Evolutionary conservation across 2,797 vertebrate genomes (phyloP).

Genomic region (Lophura swinhoii): DNA sequence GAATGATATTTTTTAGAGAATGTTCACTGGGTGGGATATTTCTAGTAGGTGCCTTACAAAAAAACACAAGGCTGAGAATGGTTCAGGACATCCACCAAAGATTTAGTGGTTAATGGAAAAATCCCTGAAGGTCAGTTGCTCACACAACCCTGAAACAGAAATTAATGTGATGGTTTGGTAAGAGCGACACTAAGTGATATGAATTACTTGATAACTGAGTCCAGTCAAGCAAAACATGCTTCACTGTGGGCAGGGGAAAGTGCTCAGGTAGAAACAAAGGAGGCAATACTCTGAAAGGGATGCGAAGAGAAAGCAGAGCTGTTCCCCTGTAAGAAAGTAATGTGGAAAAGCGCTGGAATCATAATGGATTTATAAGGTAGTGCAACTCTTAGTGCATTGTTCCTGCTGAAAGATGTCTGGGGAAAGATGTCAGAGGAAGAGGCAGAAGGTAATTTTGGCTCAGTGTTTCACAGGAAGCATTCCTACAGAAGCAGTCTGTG

Average conservation of each 20-base stretch:
- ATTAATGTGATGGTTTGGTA: accelerated
- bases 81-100: background rate
- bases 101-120: background rate
- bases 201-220: background rate
- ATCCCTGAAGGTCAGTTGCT: background rate
- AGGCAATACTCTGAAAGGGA: background rate
- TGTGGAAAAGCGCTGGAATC: background rate
- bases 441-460: background rate
- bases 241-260: background rate
- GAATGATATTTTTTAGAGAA: background rate
- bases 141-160: background rate
- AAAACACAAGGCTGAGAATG: background rate
- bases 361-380: background rate
- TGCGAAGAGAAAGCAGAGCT: background rate
- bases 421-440: background rate
- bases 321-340: accelerated
- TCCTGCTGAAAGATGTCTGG: background rate
- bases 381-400: background rate
- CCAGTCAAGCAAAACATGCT: background rate
- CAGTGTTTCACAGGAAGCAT: background rate
- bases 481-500: accelerated
- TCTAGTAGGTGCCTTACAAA: background rate
- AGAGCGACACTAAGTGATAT: background rate
- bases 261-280: background rate
- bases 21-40: accelerated